These are phyloP conservation scores for Sycophila texana DNA, from an alignment of 2,888 invertebrate genomes.

Conservation along the genomic window DNA sequence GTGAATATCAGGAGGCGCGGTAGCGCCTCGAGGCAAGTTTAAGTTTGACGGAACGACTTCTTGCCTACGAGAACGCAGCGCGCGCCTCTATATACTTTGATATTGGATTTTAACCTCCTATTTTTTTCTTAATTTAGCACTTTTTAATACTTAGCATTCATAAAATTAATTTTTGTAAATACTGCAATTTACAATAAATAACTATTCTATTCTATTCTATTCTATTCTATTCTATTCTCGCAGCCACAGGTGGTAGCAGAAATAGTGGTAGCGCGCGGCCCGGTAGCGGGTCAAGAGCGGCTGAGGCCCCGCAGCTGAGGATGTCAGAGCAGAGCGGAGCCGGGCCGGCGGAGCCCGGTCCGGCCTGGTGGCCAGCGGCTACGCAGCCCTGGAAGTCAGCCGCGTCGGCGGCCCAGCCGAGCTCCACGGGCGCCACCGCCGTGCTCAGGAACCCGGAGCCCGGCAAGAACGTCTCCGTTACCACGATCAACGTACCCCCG, in stretches of 20 bases:
- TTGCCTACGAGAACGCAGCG: no score
- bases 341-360: constrained; percentile 70
- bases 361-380: constrained; percentile 68
- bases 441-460: constrained; percentile 64
- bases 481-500: constrained; percentile 85
- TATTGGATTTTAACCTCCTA: no score
- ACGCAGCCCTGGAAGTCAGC: constrained; percentile 55
- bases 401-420: constrained; percentile 50
- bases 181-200: no score
- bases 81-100: no score
- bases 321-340: constrained; percentile 74
- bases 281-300: not conserved
- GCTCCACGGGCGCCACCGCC: constrained; percentile 67
- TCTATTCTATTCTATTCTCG: no score
- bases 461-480: constrained; percentile 84
- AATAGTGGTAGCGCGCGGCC: not conserved
- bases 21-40: no score
- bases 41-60: no score
- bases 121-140: no score
- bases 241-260: constrained; percentile 26
- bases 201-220: no score
- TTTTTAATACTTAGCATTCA: no score
- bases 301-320: constrained; percentile 66
- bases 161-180: no score
- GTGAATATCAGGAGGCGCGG: no score